Base-by-base conservation (phyloP, 53 echinoderm and acorn worm species). In the Hippasteria phrygiana region DNA sequence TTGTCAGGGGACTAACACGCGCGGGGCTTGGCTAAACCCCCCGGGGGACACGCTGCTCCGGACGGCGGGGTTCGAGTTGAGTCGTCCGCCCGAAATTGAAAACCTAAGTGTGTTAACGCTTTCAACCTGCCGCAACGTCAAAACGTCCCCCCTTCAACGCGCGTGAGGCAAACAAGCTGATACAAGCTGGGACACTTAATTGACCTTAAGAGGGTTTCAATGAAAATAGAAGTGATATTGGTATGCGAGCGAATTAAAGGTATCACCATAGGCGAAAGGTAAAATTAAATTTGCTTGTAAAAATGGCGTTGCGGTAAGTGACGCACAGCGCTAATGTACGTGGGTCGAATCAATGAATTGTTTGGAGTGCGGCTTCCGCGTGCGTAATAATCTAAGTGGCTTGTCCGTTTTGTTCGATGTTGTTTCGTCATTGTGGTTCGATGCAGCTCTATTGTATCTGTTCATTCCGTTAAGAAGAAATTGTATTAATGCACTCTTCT, bases 221-320 rank as follows among this genome's bases (percentile, higher is more conserved):
- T 76, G 48, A 54, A 76, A 76, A 27, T 76, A 5, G 76, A 76
- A 17, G 36, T 53, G 76, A 47, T 27, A 76, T 53, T 33, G 51
- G 51, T 50, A 76, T 76, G 32, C 32, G 18, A 51, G 53, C 17
- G 76, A 50, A 34, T 34, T 76, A 50, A 50, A 34, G 48, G 4
- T 8, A 53, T 51, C 75, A 76, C 50, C 76, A 34, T 2, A 14
- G 76, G 76, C 54, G 47, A 76, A 18, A 3, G 54, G 20, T 33
- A 29, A 32, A 76, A 76, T 76, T 76, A 32, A 76, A 53, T 76
- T 76, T 48, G 51, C 76, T 3, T 48, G 54, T 35, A 34, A 67
- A 67, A 7, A 7, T 2, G 59, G n/a, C 59, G 59, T 24, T 7
- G 26, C 59, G 59, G n/a, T 67, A 12, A 35, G 16, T 67, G 37